Evolutionary conservation across 2,888 invertebrate genomes (phyloP).

Genomic region (Epirrita christyi): DNA sequence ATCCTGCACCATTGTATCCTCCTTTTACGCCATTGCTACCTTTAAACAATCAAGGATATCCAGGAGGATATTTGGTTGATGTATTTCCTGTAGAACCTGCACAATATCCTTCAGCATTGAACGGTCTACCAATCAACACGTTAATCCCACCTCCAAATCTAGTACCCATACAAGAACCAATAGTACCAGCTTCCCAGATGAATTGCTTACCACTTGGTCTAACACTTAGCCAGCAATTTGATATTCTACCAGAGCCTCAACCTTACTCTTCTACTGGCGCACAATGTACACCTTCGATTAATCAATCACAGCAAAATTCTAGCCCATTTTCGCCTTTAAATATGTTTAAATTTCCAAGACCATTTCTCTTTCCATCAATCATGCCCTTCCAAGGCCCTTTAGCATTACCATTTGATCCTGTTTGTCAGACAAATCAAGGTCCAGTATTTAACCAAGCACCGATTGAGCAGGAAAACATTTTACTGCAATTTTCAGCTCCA

Average conservation of each 20-base stretch:
- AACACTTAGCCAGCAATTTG: not conserved
- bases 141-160: not conserved
- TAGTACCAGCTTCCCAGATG: not conserved
- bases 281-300: conserved; percentile 3
- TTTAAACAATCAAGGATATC: conserved; percentile 1
- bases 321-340: conserved; percentile 7
- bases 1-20: not conserved
- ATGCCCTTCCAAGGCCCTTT: conserved; percentile 4
- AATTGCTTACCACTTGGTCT: conserved; percentile 5
- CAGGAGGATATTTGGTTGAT: not conserved
- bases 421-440: not conserved
- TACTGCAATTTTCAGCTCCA: conserved; percentile 13
- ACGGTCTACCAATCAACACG: conserved; percentile 1
- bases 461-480: conserved; percentile 12
- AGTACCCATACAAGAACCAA: conserved; percentile 4
- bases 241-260: conserved; percentile 5
- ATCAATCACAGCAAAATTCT: conserved; percentile 7
- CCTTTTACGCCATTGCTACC: not conserved
- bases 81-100: not conserved
- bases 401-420: conserved; percentile 6
- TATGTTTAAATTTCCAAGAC: conserved; percentile 17
- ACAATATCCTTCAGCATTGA: conserved; percentile 8
- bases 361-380: conserved; percentile 8
- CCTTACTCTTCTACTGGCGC: not conserved
- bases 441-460: conserved; percentile 2